These are phyloP conservation scores for Euwallacea fornicatus DNA, from an alignment of 1,140 invertebrate species.

Conservation along the genomic window DNA sequence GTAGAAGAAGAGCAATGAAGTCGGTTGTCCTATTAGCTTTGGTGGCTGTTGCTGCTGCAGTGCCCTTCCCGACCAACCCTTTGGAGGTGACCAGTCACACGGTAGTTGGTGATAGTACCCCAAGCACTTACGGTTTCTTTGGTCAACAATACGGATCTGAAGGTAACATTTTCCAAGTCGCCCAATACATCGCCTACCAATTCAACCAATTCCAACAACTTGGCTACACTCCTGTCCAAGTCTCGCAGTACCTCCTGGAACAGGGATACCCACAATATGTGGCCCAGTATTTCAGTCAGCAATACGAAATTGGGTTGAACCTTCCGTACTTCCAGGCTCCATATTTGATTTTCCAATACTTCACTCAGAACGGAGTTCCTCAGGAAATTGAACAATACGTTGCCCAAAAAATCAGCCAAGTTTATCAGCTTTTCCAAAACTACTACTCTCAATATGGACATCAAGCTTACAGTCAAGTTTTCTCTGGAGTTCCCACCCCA, in stretches of 20 bases:
- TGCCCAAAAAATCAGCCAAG: conserved; percentile 16
- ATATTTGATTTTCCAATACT: conserved; percentile 27
- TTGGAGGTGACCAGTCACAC: background rate
- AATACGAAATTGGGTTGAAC: conserved; percentile 17
- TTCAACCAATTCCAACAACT: conserved; percentile 22
- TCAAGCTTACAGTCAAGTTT: conserved; percentile 4
- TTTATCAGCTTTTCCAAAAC: conserved; percentile 11
- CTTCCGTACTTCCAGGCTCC: conserved; percentile 19
- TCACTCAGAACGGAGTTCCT: conserved; percentile 6
- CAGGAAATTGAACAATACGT: conserved; percentile 20
- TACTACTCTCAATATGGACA: conserved; percentile 5
- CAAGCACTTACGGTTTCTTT: conserved; percentile 4
- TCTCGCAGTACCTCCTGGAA: conserved; percentile 5
- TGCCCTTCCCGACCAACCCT: conserved; percentile 4
- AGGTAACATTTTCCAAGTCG: conserved; percentile 19
- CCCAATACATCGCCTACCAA: conserved; percentile 25
- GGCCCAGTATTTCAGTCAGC: conserved; percentile 13
- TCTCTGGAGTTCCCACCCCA: conserved; percentile 5
- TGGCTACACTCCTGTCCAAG: conserved; percentile 15
- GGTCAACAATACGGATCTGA: conserved; percentile 12
- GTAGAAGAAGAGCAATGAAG: conserved; percentile 26
- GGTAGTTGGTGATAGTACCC: background rate
- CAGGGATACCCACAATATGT: conserved; percentile 17
- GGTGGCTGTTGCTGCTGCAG: conserved; percentile 21
- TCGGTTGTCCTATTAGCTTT: conserved; percentile 23